Evolutionary conservation across 2,113 vertebrate genomes (phyloP).

Genomic region (Callipepla californica): DNA sequence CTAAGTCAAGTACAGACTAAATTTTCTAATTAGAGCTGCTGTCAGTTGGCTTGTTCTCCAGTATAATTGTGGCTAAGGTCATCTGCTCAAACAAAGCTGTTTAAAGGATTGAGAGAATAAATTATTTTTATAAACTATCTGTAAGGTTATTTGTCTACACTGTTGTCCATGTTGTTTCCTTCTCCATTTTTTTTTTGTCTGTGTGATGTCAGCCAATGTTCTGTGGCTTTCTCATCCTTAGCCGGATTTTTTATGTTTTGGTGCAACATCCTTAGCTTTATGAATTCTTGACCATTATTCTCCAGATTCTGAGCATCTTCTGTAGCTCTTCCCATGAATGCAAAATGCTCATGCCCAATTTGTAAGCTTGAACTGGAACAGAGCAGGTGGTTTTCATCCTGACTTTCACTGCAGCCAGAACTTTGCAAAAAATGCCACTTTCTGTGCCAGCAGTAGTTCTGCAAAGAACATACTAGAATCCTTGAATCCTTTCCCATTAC

Average conservation of each 20-base stretch:
- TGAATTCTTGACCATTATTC: not conserved
- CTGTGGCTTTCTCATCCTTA: not conserved
- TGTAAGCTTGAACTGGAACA: not conserved
- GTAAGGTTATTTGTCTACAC: not conserved
- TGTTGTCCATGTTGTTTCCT: not conserved
- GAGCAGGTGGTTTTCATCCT: not conserved
- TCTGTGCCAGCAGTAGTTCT: not conserved
- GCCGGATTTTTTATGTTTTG: no score
- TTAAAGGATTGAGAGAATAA: not conserved
- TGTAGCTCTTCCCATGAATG: not conserved
- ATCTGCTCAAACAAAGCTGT: not conserved
- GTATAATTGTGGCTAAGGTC: not conserved
- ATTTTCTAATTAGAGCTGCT: not conserved
- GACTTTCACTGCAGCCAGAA: not conserved
- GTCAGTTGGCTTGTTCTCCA: not conserved
- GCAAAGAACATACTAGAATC: constrained; percentile 17
- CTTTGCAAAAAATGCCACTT: not conserved
- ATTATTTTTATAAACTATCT: not conserved
- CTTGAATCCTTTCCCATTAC: constrained; percentile 16
- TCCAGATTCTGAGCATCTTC: not conserved
- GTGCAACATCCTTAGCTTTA: not conserved
- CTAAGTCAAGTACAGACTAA: not conserved
- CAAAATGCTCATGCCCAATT: not conserved
- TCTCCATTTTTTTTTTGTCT: not conserved
- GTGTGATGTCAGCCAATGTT: accelerated